Evolutionary conservation across 2,888 invertebrate species (phyloP), one percentile per base, ranked within the genome.

Genomic region (Petrolisthes manimaculis): DNA sequence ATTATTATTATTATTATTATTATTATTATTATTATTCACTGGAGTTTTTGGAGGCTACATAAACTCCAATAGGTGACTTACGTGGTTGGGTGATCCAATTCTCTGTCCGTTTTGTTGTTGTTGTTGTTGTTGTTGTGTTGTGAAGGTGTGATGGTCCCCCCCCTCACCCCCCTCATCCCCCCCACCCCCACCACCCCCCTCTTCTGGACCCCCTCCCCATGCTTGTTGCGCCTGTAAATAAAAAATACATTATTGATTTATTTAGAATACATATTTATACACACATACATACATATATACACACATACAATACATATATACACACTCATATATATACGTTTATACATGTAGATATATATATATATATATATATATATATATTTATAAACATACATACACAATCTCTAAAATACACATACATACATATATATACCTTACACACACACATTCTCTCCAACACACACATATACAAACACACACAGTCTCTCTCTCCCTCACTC

Each of bases 261-360:
- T 5, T 61, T 54, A 53, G 8, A 21, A 84, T 5, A 69, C 56
- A 83, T 69, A 37, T 69, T n/a, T 67, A 67, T 51, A 83, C 9
- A 67, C 53, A 83, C 56, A n/a, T 24, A 67, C 21, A 12, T 8
- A 83, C 53, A 61, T 83, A 67, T 24, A 67, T 24, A 83, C 24
- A 69, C n/a, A 84, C 53, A 83, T 83, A 71, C 61, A 71, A n/a
- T 83, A 83, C 37, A 83, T 74, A 74, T 51, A 61, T n/a, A 67
- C n/a, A 56, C 56, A 51, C 53, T 24, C 14, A 24, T 61, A 84
- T 54, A 75, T 24, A 75, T 24, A 84, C 56, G 56, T 54, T 56
- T 84, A 77, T 51, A 75, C 61, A 77, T 21, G 77, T 56, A 84
- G 54, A 84, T 75, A 75, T 55, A 55, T 77, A 55, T 21, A 84